Evolutionary conservation across 2,797 vertebrate species (phyloP).

Genomic region (Leucoraja ocellata): DNA sequence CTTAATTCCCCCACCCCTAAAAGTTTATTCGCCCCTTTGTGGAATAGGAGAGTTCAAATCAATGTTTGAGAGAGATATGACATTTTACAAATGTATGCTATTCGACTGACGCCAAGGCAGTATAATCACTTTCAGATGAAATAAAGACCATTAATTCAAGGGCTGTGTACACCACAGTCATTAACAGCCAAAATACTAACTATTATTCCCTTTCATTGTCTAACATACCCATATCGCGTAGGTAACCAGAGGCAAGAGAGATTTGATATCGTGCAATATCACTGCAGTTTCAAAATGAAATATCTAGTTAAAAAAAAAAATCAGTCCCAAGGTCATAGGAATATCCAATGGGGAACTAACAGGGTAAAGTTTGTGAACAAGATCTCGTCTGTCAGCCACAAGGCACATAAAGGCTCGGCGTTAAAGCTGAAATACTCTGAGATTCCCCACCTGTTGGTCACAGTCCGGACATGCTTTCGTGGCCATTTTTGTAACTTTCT

Average conservation of each 20-base stretch:
- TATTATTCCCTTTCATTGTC: neutral
- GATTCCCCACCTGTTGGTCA: slow-evolving; percentile 86
- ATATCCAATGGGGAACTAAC: neutral
- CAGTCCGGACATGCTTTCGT: slow-evolving; percentile 93
- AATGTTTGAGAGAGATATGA: neutral
- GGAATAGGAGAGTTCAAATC: neutral
- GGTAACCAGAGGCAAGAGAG: neutral
- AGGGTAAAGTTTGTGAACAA: neutral
- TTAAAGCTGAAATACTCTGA: neutral
- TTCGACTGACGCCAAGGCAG: slow-evolving; percentile 16
- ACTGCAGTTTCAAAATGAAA: neutral
- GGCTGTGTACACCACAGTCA: neutral
- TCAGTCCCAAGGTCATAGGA: neutral
- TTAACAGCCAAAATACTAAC: neutral
- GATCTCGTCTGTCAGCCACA: neutral
- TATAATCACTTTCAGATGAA: slow-evolving; percentile 38
- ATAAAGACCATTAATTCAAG: neutral
- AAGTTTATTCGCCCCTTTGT: neutral
- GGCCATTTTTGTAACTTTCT: slow-evolving; percentile 95
- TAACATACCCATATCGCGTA: neutral
- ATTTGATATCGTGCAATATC: slow-evolving; percentile 29
- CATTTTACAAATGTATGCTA: slow-evolving; percentile 25
- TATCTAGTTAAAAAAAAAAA: neutral
- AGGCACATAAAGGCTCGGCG: neutral
- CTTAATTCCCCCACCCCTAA: too few relatives aligned